Conservation (phyloP, 2,888 invertebrate genomes). For the Pedicia rivosa region DNA sequence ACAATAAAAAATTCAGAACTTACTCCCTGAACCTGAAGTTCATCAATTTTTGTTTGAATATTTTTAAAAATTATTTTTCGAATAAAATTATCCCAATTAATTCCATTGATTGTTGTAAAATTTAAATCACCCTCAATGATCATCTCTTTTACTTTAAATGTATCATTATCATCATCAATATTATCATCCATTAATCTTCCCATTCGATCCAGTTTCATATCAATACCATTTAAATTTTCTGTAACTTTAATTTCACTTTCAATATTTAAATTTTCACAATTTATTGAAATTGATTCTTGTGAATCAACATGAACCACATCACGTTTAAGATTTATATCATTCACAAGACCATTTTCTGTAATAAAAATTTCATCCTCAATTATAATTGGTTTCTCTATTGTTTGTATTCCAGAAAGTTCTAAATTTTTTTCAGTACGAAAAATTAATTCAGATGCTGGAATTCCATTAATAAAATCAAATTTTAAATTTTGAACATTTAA, state of each 20-base stretch:
- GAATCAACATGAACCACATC: background rate
- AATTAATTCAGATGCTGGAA: slow-evolving; percentile 15
- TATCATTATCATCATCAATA: slow-evolving; percentile 1
- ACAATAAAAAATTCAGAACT: slow-evolving; percentile 13
- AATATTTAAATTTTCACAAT: background rate
- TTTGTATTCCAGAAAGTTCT: slow-evolving; percentile 18
- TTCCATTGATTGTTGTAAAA: slow-evolving; percentile 31
- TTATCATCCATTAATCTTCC: background rate
- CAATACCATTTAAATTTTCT: background rate
- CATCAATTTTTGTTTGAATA: slow-evolving; percentile 23
- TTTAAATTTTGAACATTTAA: slow-evolving; percentile 17
- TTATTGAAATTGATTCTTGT: background rate
- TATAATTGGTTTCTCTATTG: slow-evolving; percentile 17
- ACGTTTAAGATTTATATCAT: background rate
- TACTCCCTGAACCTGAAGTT: slow-evolving; percentile 34
- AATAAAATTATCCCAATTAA: slow-evolving; percentile 30
- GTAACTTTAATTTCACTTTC: background rate
- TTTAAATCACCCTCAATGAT: slow-evolving; percentile 19
- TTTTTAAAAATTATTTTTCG: slow-evolving; percentile 32
- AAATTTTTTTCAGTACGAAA: slow-evolving; percentile 20
- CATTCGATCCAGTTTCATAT: background rate
- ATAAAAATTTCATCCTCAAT: slow-evolving; percentile 9
- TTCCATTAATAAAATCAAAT: slow-evolving; percentile 21
- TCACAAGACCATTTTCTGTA: background rate
- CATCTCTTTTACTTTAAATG: slow-evolving; percentile 8